Evolutionary conservation across 2,888 invertebrate genomes (phyloP), one percentile per base, ranked within the genome.

Genomic region (Polyploca ridens): DNA sequence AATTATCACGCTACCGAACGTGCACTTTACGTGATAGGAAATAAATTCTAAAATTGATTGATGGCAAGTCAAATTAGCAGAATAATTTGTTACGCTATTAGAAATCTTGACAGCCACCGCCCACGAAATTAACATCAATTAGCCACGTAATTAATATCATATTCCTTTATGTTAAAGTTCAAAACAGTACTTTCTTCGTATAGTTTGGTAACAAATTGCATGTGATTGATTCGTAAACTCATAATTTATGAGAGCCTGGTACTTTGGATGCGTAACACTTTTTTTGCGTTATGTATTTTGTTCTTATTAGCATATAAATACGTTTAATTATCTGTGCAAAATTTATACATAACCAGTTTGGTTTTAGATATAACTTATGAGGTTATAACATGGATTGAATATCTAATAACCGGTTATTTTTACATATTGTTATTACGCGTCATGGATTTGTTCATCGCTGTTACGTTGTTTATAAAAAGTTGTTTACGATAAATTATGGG

Each of bases 171-270:
- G 1, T 13, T 58, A 58, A 58, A n/a, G 58, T 35, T 33, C 7
- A n/a, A 33, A 41, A 41, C 13, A 41, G 41, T 4, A 41, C 41
- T 41, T 61, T 19, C 38, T 27, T 58, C 10, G 54, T 19, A 16
- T 33, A 41, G 8, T 35, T 44, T 13, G 19, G 13, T n/a, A 57
- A 60, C 38, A 16, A 59, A 58, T 61, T 41, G 14, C 38, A 61
- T 41, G 19, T 74, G 73, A 78, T 77, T 69, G 72, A 79, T 81
- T 73, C 67, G 73, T 68, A 69, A 73, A 72, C 69, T 75, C 64
- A 57, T 67, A 68, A 73, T 71, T 75, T 72, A 82, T 82, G 77
- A 67, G 63, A 46, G 72, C 81, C 80, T 82, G 66, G 80, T 81
- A 77, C 66, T 64, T 67, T 63, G 38, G 35, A 59, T 68, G 59